phyloP scores from a whole-genome alignment of 2,888 invertebrate species.

The Melanotus villosus region DNA sequence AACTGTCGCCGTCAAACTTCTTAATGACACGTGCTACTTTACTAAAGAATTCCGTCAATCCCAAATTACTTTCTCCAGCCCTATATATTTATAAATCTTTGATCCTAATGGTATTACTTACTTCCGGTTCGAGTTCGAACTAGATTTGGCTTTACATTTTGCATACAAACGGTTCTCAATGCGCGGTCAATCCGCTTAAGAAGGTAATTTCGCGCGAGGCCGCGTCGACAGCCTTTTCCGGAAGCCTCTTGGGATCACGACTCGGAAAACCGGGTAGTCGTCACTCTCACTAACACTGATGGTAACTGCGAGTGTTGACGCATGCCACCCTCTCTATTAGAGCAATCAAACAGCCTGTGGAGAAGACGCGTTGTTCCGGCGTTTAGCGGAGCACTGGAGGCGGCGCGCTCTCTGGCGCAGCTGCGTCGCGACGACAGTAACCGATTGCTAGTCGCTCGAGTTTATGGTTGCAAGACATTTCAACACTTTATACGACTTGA shows the following conservation, averaged over 20 bases:
- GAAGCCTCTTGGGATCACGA: slow-evolving; percentile 36
- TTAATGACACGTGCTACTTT: slow-evolving; percentile 28
- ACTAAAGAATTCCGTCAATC: background rate
- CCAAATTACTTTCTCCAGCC: background rate
- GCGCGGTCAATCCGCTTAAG: slow-evolving; percentile 44
- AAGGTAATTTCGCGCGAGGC: slow-evolving; percentile 36
- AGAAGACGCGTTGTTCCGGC: slow-evolving; percentile 52
- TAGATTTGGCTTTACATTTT: slow-evolving; percentile 40
- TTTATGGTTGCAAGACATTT: slow-evolving; percentile 51
- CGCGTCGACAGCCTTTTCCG: slow-evolving; percentile 37
- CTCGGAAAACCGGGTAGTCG: slow-evolving; percentile 33
- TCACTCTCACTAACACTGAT: slow-evolving; percentile 45
- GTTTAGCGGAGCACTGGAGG: slow-evolving; percentile 54
- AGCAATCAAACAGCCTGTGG: slow-evolving; percentile 47
- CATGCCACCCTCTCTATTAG: slow-evolving; percentile 44
- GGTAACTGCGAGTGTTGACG: slow-evolving; percentile 42
- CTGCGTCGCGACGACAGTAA: slow-evolving; percentile 51
- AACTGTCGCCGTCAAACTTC: background rate
- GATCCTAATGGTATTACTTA: slow-evolving; percentile 33
- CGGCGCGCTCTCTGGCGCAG: slow-evolving; percentile 52
- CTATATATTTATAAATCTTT: slow-evolving; percentile 23
- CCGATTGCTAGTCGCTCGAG: slow-evolving; percentile 50
- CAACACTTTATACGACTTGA: slow-evolving; percentile 50
- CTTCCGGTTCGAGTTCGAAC: slow-evolving; percentile 32
- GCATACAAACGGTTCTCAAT: slow-evolving; percentile 44